Conservation (phyloP, 2,113 vertebrate genomes). For the Zapornia atra region DNA sequence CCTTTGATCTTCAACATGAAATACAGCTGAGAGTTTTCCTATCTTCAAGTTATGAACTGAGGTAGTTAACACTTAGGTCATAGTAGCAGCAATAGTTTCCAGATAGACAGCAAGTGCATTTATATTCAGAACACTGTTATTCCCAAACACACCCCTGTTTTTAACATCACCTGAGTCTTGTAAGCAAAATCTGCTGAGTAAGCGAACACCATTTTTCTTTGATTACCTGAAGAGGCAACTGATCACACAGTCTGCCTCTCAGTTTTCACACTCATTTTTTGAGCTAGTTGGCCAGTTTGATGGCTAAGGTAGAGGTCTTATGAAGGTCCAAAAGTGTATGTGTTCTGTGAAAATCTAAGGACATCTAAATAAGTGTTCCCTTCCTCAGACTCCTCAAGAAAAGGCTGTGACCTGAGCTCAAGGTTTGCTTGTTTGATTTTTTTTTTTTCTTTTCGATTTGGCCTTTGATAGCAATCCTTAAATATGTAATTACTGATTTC, state of each 20-base stretch:
- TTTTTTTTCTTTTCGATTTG: neutral
- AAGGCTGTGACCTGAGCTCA: neutral
- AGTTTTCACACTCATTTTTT: neutral
- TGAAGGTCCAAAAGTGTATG: neutral
- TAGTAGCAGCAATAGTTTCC: neutral
- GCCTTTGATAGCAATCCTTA: neutral
- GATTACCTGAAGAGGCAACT: neutral
- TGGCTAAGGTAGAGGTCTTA: neutral
- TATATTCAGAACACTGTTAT: neutral
- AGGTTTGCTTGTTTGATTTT: neutral
- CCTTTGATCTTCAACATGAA: neutral
- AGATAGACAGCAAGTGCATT: neutral
- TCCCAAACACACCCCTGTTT: neutral
- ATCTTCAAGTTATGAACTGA: neutral
- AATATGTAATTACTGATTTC: accelerated
- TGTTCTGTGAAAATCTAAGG: neutral
- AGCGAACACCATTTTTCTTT: neutral
- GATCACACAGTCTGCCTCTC: neutral
- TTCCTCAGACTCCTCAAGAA: neutral
- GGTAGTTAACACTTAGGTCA: neutral
- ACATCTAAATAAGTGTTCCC: neutral
- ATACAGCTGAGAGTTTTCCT: neutral
- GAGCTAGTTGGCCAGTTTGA: neutral
- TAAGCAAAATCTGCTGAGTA: neutral
- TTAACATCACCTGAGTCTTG: neutral